Evolutionary conservation across 2,113 vertebrate genomes (phyloP).

Genomic region (Eira barbara): DNA sequence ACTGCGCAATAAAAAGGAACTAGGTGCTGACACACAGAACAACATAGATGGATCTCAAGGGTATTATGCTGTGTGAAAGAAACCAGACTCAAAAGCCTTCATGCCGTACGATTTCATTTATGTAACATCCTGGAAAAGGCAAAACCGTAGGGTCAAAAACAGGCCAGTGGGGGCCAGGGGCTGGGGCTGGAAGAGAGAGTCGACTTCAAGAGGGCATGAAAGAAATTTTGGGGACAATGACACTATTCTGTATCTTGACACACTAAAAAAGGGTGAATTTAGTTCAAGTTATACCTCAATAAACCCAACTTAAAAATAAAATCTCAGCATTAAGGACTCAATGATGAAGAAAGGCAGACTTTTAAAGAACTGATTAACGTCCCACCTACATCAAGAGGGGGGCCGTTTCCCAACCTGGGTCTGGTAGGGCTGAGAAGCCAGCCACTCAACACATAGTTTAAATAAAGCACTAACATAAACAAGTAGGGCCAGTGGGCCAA

Average conservation of each 20-base stretch:
- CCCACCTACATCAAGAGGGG: background rate
- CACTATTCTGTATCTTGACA: background rate
- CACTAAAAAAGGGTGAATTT: background rate
- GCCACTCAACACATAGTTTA: background rate
- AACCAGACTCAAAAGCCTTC: background rate
- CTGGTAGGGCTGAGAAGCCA: background rate
- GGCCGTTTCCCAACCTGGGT: background rate
- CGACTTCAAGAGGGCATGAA: background rate
- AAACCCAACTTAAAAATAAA: background rate
- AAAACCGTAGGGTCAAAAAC: background rate
- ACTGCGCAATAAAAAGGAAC: background rate
- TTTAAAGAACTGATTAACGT: constrained; percentile 6
- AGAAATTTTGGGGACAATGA: background rate
- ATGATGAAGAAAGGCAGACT: constrained; percentile 3
- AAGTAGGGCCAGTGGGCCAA: background rate
- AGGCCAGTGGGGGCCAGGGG: background rate
- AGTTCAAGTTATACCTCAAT: background rate
- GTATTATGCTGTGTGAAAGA: background rate
- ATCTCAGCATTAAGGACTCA: background rate
- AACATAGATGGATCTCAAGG: background rate
- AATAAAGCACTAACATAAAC: background rate
- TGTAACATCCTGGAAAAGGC: background rate
- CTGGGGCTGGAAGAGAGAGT: background rate
- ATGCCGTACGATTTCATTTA: background rate
- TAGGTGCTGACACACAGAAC: background rate